Evolutionary conservation across 1,140 invertebrate genomes (phyloP).

Genomic region (Drosophila eugracilis): DNA sequence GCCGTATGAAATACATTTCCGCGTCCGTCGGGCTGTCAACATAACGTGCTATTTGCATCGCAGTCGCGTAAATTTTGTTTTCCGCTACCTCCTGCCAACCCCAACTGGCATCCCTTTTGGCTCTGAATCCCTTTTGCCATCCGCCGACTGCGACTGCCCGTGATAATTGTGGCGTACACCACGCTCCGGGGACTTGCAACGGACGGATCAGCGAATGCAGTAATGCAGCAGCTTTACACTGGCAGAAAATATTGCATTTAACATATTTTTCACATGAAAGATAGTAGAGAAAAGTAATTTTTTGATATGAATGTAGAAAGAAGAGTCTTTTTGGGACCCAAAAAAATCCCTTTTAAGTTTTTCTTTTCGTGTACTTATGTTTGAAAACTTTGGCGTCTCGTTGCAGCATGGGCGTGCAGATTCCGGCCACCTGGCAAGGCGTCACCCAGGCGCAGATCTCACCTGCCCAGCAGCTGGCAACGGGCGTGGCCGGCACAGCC

Average conservation of each 20-base stretch:
- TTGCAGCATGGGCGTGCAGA: slow-evolving; percentile 91
- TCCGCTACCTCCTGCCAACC: slow-evolving; percentile 10
- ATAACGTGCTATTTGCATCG: slow-evolving; percentile 62
- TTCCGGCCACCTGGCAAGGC: slow-evolving; percentile 89
- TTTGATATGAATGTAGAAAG: too few species aligned
- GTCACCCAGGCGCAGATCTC: slow-evolving; percentile 87
- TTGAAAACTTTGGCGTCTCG: neutral
- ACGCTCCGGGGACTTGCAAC: slow-evolving; percentile 33
- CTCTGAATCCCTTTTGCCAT: neutral
- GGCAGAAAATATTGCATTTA: too few species aligned
- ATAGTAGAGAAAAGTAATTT: too few species aligned
- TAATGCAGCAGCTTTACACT: slow-evolving; percentile 6
- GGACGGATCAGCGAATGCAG: slow-evolving; percentile 21
- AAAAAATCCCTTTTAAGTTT: neutral
- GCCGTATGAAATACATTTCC: slow-evolving; percentile 43
- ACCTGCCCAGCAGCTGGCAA: slow-evolving; percentile 86
- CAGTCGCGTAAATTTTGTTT: slow-evolving; percentile 62
- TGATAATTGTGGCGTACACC: slow-evolving; percentile 40
- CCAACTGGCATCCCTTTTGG: neutral
- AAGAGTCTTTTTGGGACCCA: neutral
- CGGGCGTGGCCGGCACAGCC: slow-evolving; percentile 86
- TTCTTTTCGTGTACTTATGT: slow-evolving; percentile 22
- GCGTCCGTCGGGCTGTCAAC: slow-evolving; percentile 54
- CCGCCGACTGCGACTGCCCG: slow-evolving; percentile 1
- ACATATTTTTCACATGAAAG: too few species aligned